Percentiles rank a stretch among this genome's conserved stretches.
Evolutionary conservation across 2,888 invertebrate genomes (phyloP).

Genomic region (Mayetiola destructor): DNA sequence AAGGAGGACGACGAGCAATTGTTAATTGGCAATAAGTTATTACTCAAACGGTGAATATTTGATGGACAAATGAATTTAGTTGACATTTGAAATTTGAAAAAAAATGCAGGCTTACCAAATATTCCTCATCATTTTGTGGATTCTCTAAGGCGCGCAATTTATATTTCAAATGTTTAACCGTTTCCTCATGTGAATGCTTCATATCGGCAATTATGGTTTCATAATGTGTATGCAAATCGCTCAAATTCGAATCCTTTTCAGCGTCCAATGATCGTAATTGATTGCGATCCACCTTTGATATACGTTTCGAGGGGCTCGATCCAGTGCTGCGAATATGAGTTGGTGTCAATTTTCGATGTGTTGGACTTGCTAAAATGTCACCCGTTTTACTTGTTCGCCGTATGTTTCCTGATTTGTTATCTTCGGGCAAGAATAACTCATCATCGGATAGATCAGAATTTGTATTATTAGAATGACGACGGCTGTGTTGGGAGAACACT

Average conservation of each 20-base stretch:
- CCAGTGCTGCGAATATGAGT: conserved; percentile 15
- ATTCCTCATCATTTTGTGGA: conserved; percentile 32
- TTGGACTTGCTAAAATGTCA: conserved; percentile 31
- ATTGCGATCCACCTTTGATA: not conserved
- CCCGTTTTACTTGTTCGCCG: conserved; percentile 26
- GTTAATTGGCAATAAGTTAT: no score
- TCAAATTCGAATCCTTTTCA: conserved; percentile 20
- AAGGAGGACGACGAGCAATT: no score
- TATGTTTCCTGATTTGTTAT: conserved; percentile 20
- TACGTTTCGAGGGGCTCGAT: not conserved
- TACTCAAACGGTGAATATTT: no score
- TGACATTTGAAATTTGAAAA: conserved; percentile 12
- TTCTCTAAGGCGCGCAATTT: conserved; percentile 30
- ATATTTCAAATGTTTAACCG: not conserved
- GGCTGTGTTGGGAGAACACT: conserved; percentile 50
- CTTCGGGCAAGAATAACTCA: conserved; percentile 28
- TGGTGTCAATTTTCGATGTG: conserved; percentile 34
- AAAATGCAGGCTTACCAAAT: conserved; percentile 29
- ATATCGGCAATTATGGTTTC: conserved; percentile 31
- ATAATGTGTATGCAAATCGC: conserved; percentile 30
- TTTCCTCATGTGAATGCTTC: conserved; percentile 26
- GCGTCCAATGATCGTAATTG: not conserved
- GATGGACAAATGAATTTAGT: conserved; percentile 6
- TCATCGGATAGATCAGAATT: conserved; percentile 30
- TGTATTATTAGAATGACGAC: conserved; percentile 39